Conservation (phyloP, 2,113 vertebrate species). For the Protomyctophum bolini region DNA sequence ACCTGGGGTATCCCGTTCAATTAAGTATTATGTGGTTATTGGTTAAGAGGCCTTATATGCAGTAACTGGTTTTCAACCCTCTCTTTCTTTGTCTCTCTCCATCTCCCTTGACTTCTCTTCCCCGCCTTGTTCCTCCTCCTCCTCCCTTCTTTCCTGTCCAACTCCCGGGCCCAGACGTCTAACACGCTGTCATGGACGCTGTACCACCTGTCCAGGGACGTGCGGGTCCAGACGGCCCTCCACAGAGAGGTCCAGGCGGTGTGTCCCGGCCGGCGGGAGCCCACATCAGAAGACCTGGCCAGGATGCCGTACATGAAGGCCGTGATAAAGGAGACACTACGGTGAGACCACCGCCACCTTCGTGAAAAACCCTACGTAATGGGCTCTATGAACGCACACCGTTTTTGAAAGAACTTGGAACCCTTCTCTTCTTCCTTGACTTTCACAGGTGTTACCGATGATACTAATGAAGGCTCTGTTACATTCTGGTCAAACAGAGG, state of each 20-base stretch:
- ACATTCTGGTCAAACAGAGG: too few species aligned
- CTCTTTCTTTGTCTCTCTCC: too few species aligned
- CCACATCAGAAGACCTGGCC: conserved; percentile 64
- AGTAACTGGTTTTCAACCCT: too few species aligned
- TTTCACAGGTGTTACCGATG: too few species aligned
- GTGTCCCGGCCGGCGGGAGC: conserved; percentile 63
- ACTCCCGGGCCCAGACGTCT: conserved; percentile 69
- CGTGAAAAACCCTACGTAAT: too few species aligned
- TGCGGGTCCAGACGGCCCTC: conserved; percentile 64
- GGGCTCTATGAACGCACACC: too few species aligned
- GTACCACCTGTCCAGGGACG: conserved; percentile 73
- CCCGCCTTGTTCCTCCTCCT: neutral
- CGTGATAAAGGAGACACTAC: conserved; percentile 78
- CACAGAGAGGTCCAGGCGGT: conserved; percentile 66
- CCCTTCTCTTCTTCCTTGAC: too few species aligned
- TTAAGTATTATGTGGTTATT: too few species aligned
- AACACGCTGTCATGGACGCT: conserved; percentile 82
- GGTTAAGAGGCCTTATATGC: too few species aligned
- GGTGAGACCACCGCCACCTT: conserved; percentile 54
- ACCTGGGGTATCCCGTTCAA: too few species aligned
- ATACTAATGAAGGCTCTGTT: too few species aligned
- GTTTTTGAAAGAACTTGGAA: too few species aligned
- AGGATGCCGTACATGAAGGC: conserved; percentile 81
- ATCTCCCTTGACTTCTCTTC: neutral
- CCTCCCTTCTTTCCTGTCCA: neutral